Percentiles rank a stretch among this genome's conserved stretches.
phyloP scores from a whole-genome alignment of 2,113 vertebrate genomes.

The Smithornis capensis region DNA sequence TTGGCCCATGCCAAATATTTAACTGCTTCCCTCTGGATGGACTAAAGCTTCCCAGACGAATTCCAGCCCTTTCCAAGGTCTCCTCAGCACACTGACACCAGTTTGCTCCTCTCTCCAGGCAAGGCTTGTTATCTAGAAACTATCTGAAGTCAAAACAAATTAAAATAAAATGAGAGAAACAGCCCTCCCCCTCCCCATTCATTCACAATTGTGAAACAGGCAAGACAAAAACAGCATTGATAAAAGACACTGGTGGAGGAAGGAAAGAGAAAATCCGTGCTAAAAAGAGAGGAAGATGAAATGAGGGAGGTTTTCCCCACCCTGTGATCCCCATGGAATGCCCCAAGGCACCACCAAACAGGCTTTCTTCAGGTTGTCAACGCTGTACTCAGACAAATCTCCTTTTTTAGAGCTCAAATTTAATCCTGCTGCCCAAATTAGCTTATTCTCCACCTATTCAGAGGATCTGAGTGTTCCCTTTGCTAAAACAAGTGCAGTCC shows the following conservation, averaged over 20 bases:
- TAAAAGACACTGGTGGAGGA: neutral
- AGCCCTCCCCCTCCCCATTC: accelerated
- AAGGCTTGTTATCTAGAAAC: neutral
- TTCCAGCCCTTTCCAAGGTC: neutral
- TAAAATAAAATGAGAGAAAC: neutral
- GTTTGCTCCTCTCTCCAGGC: neutral
- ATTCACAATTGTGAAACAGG: neutral
- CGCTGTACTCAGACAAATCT: neutral
- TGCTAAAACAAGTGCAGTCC: neutral
- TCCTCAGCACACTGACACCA: neutral
- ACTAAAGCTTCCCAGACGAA: neutral
- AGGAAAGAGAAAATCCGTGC: neutral
- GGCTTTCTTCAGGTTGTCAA: neutral
- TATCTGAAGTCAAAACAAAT: neutral
- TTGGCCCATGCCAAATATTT: neutral
- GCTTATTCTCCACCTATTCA: neutral
- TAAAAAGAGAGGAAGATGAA: neutral
- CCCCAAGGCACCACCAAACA: neutral
- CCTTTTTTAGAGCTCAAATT: neutral
- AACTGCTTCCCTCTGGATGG: neutral
- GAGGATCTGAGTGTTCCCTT: neutral
- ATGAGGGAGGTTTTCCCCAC: neutral
- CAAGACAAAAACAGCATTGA: neutral
- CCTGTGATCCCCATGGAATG: neutral
- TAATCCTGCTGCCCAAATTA: neutral